A percentile compares a stretch with the other conserved stretches of the same genome.
Evolutionary conservation across 2,113 vertebrate species (phyloP).

Genomic region (Clarias macrocephalus): DNA sequence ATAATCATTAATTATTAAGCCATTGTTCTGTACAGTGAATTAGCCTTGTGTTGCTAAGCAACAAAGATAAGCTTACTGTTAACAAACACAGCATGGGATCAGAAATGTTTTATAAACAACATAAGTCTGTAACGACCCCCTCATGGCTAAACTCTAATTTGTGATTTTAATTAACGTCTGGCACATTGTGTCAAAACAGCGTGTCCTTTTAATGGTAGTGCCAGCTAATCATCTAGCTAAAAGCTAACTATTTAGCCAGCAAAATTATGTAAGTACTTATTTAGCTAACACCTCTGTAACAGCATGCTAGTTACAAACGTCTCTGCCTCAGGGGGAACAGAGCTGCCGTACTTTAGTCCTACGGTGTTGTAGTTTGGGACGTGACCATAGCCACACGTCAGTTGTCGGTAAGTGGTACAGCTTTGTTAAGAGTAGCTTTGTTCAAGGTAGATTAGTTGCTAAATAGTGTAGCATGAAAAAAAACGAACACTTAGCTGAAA

Average conservation of each 20-base stretch:
- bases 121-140: background rate
- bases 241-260: too few species aligned
- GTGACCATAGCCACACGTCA: background rate
- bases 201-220: background rate
- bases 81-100: background rate
- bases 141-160: background rate
- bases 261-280: background rate
- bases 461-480: background rate
- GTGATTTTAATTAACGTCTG: background rate
- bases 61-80: background rate
- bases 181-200: background rate
- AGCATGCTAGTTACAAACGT: background rate
- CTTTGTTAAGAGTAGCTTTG: background rate
- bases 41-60: background rate
- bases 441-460: background rate
- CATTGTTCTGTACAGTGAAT: background rate
- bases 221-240: background rate
- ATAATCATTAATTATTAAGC: background rate
- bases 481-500: background rate
- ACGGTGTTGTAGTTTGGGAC: background rate
- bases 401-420: background rate
- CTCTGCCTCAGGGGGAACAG: background rate
- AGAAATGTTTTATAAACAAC: background rate
- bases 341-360: background rate
- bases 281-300: background rate